These are phyloP conservation scores for Aquatica leii DNA, from an alignment of 2,888 invertebrate genomes.

Conservation along the genomic window DNA sequence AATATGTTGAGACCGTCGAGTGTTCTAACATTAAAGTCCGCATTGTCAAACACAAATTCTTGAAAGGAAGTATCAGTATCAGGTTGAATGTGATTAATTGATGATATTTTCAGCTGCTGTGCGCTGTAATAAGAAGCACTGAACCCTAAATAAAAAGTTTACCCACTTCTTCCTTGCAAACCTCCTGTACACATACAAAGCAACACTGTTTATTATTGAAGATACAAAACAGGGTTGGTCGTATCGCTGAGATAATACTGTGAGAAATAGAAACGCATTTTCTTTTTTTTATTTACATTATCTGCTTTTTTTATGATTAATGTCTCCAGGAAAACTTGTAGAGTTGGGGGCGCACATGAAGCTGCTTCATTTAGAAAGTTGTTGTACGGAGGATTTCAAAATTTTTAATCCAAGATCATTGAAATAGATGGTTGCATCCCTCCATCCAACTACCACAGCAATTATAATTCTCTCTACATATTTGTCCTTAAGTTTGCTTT, in stretches of 20 bases:
- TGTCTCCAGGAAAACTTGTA: not conserved
- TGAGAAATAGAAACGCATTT: not conserved
- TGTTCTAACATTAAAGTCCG: constrained; percentile 6
- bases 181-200: too few species aligned
- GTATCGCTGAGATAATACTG: too few species aligned
- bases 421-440: constrained; percentile 9
- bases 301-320: not conserved
- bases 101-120: not conserved
- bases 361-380: not conserved
- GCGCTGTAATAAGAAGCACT: constrained; percentile 1
- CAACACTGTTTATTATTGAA: too few species aligned
- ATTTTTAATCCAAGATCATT: constrained; percentile 12
- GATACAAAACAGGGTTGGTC: too few species aligned
- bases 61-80: not conserved
- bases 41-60: not conserved
- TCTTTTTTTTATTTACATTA: not conserved
- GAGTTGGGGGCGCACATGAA: not conserved
- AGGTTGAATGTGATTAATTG: constrained; percentile 3
- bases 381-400: not conserved
- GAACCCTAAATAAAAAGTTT: constrained; percentile 4
- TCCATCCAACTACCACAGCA: constrained; percentile 10
- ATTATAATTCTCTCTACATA: constrained; percentile 8
- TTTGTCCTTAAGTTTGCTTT: not conserved
- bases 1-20: not conserved
- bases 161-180: not conserved